phyloP scores from a whole-genome alignment of 1,140 invertebrate genomes.

The Pseudomyrmex cubaensis region DNA sequence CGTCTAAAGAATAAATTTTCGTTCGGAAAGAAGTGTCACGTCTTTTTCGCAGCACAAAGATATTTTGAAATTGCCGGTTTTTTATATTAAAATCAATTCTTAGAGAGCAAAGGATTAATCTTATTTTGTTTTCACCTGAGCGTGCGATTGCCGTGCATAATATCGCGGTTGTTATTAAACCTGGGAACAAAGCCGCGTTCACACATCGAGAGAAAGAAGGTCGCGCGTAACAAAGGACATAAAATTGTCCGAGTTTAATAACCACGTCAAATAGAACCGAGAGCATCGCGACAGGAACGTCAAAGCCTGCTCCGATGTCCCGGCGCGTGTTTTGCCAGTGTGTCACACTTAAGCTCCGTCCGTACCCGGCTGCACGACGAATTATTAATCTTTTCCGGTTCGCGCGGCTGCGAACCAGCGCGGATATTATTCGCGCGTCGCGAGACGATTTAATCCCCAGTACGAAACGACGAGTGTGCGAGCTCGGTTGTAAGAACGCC shows the following conservation, averaged over 20 bases:
- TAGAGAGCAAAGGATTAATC: neutral
- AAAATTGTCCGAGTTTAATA: slow-evolving; percentile 35
- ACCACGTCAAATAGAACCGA: slow-evolving; percentile 23
- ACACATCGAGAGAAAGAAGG: neutral
- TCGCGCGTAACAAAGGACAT: neutral
- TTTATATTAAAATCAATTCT: no score
- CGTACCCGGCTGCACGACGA: slow-evolving; percentile 60
- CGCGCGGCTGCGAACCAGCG: slow-evolving; percentile 11
- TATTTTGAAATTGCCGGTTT: no score
- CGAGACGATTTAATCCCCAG: slow-evolving; percentile 76
- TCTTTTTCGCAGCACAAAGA: no score
- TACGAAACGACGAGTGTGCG: slow-evolving; percentile 55
- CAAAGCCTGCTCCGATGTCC: neutral
- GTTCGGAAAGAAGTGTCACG: neutral
- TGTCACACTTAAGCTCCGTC: slow-evolving; percentile 50
- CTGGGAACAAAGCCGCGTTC: neutral
- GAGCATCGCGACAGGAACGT: slow-evolving; percentile 12
- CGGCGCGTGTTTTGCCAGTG: slow-evolving; percentile 33
- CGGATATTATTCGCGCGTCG: slow-evolving; percentile 77
- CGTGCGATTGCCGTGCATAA: neutral
- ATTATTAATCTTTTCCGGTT: slow-evolving; percentile 73
- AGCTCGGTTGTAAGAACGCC: slow-evolving; percentile 52
- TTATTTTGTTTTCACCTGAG: neutral
- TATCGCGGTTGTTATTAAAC: neutral
- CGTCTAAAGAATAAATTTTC: no score